Evolutionary conservation across 2,888 invertebrate genomes (phyloP), one percentile per base, ranked within the genome.

Genomic region (Drosophila ezoana): DNA sequence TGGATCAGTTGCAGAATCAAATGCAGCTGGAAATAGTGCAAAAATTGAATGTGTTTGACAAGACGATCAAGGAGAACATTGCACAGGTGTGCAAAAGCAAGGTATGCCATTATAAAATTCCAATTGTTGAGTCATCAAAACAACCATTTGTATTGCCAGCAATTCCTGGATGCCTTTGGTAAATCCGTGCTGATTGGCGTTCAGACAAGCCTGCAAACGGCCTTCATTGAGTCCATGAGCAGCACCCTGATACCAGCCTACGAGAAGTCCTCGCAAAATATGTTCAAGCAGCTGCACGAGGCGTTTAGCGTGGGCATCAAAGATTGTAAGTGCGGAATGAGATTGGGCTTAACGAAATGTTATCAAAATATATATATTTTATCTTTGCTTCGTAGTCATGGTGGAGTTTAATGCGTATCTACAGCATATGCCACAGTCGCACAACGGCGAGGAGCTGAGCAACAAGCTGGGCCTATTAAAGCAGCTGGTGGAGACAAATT

Each of bases 231-330:
- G 58, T 94, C 96, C 28, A 95, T 98, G 90, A 93, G 95, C 45
- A 95, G 95, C 74, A 94, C 95, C 73, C 93, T 98, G 47, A 93
- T 98, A 87, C 98, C 98, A 3, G 95, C 95, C 35, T 96, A 98
- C 94, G 98, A 98, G 91, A 95, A 95, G 90, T 95, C 97, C 59
- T 96, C 96, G 81, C 95, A 95, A 87, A 95, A 95, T 89, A 96
- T 99, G 94, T 98, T 98, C 91, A 94, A 95, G 47, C 98, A 99
- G 92, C 94, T 99, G 61, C 97, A 98, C 91, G 96, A 96, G 53
- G 95, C 96, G 16, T 99, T 98, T 93, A 95, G 96, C 54, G 94
- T 94, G 74, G 99, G 99, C 57, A 97, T 98, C 8, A 96, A 95
- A 90, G 98, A 98, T 93, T 98, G 98, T 98, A 93, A 81, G 87